Evolutionary conservation across 2,113 vertebrate species (phyloP).

Genomic region (Prunella himalayana): DNA sequence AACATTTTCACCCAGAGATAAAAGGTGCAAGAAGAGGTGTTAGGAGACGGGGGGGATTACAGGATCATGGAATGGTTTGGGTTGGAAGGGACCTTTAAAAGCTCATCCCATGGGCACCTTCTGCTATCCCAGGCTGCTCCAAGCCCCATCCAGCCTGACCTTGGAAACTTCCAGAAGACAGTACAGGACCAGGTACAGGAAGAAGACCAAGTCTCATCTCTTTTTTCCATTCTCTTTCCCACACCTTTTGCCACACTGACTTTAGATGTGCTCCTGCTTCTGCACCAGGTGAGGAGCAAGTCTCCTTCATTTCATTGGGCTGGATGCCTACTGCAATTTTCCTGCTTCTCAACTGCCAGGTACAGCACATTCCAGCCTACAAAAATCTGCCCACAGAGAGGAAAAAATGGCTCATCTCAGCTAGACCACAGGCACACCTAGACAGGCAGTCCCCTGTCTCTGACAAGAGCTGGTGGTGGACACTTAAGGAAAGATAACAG

Average conservation of each 20-base stretch:
- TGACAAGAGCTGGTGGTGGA: background rate
- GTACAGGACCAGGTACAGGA: background rate
- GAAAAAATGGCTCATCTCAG: background rate
- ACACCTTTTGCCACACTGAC: background rate
- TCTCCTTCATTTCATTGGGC: background rate
- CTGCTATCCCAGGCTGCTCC: background rate
- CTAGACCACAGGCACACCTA: background rate
- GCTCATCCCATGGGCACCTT: background rate
- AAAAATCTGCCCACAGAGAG: background rate
- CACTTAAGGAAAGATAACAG: background rate
- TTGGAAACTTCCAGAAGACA: background rate
- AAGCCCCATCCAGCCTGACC: rapidly evolving
- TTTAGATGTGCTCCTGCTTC: background rate
- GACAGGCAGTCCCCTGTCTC: background rate
- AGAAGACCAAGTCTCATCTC: background rate
- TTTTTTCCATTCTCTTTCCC: background rate
- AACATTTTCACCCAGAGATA: background rate
- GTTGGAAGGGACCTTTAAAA: background rate
- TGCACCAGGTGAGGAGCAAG: background rate
- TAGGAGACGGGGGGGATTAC: background rate
- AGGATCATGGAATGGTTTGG: background rate
- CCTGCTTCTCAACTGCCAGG: background rate
- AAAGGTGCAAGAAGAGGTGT: background rate
- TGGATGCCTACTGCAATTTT: background rate
- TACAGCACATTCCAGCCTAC: background rate